A percentile compares a stretch with the other conserved stretches of the same genome.
phyloP scores from a whole-genome alignment of 2,797 vertebrate genomes.

The Catharus ustulatus region DNA sequence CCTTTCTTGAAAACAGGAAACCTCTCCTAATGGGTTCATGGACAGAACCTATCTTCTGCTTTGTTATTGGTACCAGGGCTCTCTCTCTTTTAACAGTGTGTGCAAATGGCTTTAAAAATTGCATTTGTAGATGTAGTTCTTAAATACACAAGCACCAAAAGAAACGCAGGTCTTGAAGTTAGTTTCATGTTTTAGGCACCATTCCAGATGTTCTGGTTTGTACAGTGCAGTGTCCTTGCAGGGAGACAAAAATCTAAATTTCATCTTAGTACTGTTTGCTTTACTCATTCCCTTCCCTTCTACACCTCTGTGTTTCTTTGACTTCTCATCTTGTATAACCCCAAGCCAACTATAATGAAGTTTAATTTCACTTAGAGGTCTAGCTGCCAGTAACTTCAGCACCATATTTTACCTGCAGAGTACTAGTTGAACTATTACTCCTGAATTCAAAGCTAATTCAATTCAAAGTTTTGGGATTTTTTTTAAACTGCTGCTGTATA shows the following conservation, averaged over 20 bases:
- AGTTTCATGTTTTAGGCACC: neutral
- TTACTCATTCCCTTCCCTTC: neutral
- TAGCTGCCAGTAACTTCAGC: neutral
- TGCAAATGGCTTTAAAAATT: slow-evolving; percentile 77
- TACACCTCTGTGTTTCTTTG: neutral
- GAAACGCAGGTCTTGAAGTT: neutral
- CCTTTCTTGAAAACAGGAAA: slow-evolving; percentile 2
- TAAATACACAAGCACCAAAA: neutral
- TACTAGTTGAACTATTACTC: neutral
- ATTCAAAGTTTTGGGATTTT: neutral
- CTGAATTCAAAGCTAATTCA: neutral
- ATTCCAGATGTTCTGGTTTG: neutral
- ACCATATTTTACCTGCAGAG: neutral
- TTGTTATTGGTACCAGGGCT: slow-evolving; percentile 65
- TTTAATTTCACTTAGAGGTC: neutral
- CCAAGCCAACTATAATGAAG: neutral
- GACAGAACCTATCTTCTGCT: slow-evolving; percentile 43
- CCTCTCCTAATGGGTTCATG: neutral
- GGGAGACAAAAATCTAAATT: neutral
- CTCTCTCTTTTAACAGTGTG: slow-evolving; percentile 57
- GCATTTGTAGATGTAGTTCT: neutral
- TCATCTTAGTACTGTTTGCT: neutral
- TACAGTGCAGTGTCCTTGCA: neutral
- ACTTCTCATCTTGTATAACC: neutral
- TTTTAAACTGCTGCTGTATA: neutral